These are phyloP conservation scores for Castor canadensis DNA, from an alignment of 2,113 vertebrate species.

Conservation along the genomic window DNA sequence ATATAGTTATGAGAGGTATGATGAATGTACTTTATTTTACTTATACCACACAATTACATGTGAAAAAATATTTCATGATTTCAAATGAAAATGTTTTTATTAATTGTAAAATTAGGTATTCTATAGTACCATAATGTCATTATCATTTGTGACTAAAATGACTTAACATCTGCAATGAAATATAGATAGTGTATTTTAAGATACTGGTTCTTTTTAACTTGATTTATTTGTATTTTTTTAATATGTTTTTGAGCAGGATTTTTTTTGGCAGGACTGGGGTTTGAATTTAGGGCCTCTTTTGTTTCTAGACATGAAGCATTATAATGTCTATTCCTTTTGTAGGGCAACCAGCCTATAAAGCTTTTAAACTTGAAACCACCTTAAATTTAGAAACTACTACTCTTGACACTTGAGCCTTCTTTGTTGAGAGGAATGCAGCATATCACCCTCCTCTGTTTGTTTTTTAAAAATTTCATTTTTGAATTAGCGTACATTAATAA, in stretches of 20 bases:
- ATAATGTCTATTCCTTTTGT: background rate
- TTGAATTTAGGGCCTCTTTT: too few species aligned
- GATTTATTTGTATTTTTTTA: constrained; percentile 7
- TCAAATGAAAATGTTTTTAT: background rate
- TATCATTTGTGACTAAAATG: constrained; percentile 9
- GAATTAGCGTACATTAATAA: too few species aligned
- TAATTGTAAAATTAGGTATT: background rate
- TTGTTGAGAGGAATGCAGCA: background rate
- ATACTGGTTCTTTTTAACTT: background rate
- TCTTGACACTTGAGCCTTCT: background rate
- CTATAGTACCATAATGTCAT: background rate
- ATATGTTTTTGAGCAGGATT: too few species aligned
- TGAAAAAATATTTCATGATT: constrained; percentile 18
- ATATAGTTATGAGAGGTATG: constrained; percentile 21
- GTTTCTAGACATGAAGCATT: constrained; percentile 24
- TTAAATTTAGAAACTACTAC: background rate
- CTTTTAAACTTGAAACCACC: constrained; percentile 44
- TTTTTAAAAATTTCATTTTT: background rate
- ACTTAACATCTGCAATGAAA: background rate
- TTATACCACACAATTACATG: background rate
- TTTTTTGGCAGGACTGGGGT: too few species aligned
- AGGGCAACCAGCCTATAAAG: background rate
- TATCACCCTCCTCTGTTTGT: background rate
- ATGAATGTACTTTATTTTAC: constrained; percentile 5
- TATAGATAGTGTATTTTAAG: background rate